Base-by-base conservation (phyloP, 1,140 invertebrate species). In the Dermatophagoides farinae region DNA sequence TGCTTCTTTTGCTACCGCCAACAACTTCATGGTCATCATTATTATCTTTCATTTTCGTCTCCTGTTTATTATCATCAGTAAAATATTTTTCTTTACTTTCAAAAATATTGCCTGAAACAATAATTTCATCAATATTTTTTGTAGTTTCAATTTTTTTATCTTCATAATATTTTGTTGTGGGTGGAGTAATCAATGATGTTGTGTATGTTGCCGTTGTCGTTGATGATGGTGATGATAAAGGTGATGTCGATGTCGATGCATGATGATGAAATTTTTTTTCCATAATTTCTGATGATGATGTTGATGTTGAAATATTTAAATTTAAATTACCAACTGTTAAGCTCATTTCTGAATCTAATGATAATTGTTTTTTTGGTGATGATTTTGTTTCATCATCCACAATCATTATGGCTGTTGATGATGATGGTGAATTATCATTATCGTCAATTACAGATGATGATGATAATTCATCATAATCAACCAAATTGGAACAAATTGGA, bases 401-500 rank as follows among this genome's bases (percentile, higher is more conserved):
- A 6, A 22, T 50, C 6, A 20, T 50, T 18, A 10, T 43, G 1
- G n/a, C n/a, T 43, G 41, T 43, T 43, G 41, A 6, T 43, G 10
- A 16, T 43, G 2, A 1, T 43, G 41, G 12, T 43, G 41, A 43
- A 47, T 23, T 6, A 6, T 23, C 46, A 20, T 23, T 9, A 47
- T 47, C n/a, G 9, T 20, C 46, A 20, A 23, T 47, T 47, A 23
- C 8, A 4, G 46, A 20, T 47, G 46, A 4, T 47, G 46, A 4
- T 47, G 46, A 14, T 72, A 70, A 38, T 69, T 70, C 52, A 71
- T 71, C 60, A 67, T 64, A 31, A 67, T 66, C 61, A 70, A 67
- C 61, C 67, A 67, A 41, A 68, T 64, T 25, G 69, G 69, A 64
- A 70, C 70, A 64, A 65, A 66, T 12, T 41, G 67, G n/a, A 67